phyloP scores from a whole-genome alignment of 2,113 vertebrate species.

The Baryphthengus martii region DNA sequence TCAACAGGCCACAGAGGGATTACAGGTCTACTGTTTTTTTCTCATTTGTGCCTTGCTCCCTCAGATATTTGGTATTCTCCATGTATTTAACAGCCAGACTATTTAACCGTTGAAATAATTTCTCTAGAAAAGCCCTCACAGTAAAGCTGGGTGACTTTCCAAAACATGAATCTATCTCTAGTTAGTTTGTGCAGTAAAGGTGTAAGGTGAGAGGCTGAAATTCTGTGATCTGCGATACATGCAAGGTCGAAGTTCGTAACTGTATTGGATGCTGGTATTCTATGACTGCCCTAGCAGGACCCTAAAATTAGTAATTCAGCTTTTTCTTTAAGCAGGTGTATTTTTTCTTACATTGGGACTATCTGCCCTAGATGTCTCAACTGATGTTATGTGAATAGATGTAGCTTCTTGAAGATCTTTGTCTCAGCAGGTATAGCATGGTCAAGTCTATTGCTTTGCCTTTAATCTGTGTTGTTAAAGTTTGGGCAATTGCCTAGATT shows the following conservation, averaged over 20 bases:
- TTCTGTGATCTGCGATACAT: not conserved
- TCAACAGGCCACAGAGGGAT: not conserved
- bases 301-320: not conserved
- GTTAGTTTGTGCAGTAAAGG: not conserved
- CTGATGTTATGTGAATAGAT: not conserved
- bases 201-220: not conserved
- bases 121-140: not conserved
- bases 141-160: not conserved
- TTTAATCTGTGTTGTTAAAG: not conserved
- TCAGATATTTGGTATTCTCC: not conserved
- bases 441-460: not conserved
- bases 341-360: not conserved
- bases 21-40: not conserved
- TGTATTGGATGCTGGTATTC: not conserved
- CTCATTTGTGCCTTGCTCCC: not conserved
- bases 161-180: not conserved
- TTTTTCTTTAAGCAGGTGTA: not conserved
- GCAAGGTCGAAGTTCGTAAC: not conserved
- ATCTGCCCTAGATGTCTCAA: not conserved
- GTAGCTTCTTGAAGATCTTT: not conserved
- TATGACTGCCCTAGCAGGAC: not conserved
- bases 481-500: not conserved
- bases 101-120: not conserved
- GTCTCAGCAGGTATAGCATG: fast-evolving
- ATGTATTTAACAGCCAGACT: not conserved